Evolutionary conservation across 1,140 invertebrate species (phyloP).

Genomic region (Diorhabda elongata): DNA sequence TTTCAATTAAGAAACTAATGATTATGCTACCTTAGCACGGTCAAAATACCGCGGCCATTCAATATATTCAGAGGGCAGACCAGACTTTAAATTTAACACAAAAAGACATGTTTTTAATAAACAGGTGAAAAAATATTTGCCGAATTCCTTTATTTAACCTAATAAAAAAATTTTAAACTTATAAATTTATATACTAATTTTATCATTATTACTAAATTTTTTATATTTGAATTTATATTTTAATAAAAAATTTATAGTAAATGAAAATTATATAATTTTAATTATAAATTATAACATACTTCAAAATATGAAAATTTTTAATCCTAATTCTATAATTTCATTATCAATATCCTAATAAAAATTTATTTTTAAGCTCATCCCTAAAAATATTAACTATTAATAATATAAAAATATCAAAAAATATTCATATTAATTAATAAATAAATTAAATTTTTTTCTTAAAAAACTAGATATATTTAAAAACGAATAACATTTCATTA

Average conservation of each 20-base stretch:
- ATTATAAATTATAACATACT: slow-evolving; percentile 38
- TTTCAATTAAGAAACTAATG: too few species aligned
- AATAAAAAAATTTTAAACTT: background rate
- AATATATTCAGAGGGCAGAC: too few species aligned
- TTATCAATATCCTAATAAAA: slow-evolving; percentile 37
- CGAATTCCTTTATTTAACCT: too few species aligned
- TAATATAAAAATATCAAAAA: slow-evolving; percentile 49
- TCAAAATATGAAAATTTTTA: slow-evolving; percentile 38
- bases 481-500: slow-evolving; percentile 59
- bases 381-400: slow-evolving; percentile 43
- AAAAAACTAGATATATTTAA: slow-evolving; percentile 62
- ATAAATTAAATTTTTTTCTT: slow-evolving; percentile 58
- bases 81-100: too few species aligned
- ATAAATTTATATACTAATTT: slow-evolving; percentile 22
- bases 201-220: too few species aligned
- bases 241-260: slow-evolving; percentile 43
- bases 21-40: too few species aligned
- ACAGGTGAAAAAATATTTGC: too few species aligned
- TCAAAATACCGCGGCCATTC: too few species aligned
- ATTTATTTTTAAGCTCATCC: slow-evolving; percentile 45
- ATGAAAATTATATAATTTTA: slow-evolving; percentile 41
- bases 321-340: slow-evolving; percentile 42
- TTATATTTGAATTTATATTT: slow-evolving; percentile 35
- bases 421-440: slow-evolving; percentile 45
- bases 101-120: too few species aligned